Evolutionary conservation across 2,888 invertebrate species (phyloP).

Genomic region (Sminthurinus aureus): DNA sequence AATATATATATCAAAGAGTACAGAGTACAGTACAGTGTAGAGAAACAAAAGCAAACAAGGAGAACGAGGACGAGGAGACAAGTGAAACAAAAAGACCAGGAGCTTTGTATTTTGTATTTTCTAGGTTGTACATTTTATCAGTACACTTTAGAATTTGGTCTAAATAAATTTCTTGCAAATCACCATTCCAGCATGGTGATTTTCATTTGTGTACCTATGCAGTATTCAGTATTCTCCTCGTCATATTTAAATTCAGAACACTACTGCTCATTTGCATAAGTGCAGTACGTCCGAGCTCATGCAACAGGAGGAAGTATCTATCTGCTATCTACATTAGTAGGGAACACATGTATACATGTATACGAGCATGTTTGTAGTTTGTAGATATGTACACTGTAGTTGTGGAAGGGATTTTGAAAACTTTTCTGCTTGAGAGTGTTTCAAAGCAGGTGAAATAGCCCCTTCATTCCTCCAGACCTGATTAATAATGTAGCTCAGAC

Average conservation of each 20-base stretch:
- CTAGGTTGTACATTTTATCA: background rate
- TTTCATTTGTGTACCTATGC: background rate
- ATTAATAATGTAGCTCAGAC: background rate
- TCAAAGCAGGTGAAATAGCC: slow-evolving; percentile 36
- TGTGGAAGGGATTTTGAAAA: no score
- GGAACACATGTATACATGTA: background rate
- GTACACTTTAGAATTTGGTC: slow-evolving; percentile 8
- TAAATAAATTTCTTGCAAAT: slow-evolving; percentile 39
- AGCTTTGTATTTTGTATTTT: background rate
- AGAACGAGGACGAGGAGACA: slow-evolving; percentile 9
- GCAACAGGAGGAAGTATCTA: background rate
- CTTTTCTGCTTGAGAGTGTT: background rate
- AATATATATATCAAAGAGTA: slow-evolving; percentile 17
- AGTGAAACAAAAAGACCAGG: slow-evolving; percentile 34
- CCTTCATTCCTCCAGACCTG: slow-evolving; percentile 2
- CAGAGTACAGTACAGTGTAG: background rate
- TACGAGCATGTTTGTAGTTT: no score
- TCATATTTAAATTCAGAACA: slow-evolving; percentile 11
- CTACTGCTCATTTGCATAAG: slow-evolving; percentile 24
- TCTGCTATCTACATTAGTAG: no score
- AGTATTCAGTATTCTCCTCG: background rate
- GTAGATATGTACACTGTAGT: no score
- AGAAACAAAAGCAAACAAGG: slow-evolving; percentile 17
- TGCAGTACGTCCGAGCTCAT: slow-evolving; percentile 3
- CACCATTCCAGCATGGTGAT: background rate